Base-by-base conservation (phyloP, 2,888 invertebrate genomes). In the Drosophila kanekoi region DNA sequence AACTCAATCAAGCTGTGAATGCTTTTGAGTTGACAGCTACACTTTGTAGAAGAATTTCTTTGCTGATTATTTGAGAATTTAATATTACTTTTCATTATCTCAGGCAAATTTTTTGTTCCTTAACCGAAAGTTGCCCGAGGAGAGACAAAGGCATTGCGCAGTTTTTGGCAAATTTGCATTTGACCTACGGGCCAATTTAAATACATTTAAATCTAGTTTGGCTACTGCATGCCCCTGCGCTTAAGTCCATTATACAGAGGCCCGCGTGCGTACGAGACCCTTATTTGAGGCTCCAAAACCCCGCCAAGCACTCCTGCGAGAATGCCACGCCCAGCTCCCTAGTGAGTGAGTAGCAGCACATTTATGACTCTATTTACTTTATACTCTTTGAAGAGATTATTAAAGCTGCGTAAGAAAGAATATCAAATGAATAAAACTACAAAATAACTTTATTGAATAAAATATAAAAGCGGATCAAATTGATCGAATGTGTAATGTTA, bases 181-280 rank as follows among this genome's bases (percentile, higher is more conserved):
- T 45, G 52, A 66, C 44, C 75, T 77, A 33, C 49, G 40, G 57
- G 18, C 51, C 59, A 68, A 78, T 54, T 73, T 73, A 14, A 54
- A 53, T 32, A 41, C 37, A 59, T 38, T 53, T 23, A 79, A 83
- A 83, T 88, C 68, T 53, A 88, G 68, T 86, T 88, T 74, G 16
- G 74, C 88, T 71, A 69, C 88, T 78, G 82, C 9, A 16, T 13
- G 3, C 13, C n/a, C 23, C 43, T 16, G 18, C 1, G 5, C 35
- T 32, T 33, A 14, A 35, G 23, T 51, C 20, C 47, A 44, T 48
- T 68, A 41, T 20, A 6, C n/a, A 13, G 14, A 52, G 23, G 48
- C 47, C n/a, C 40, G 60, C 57, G 47, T 47, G 48, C 58, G 57
- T 65, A 59, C 66, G 48, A 38, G 38, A 57, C 59, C 32, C 44